Evolutionary conservation across 1,140 invertebrate genomes (phyloP), one percentile per base, ranked within the genome.

Genomic region (Luehdorfia chinensis): DNA sequence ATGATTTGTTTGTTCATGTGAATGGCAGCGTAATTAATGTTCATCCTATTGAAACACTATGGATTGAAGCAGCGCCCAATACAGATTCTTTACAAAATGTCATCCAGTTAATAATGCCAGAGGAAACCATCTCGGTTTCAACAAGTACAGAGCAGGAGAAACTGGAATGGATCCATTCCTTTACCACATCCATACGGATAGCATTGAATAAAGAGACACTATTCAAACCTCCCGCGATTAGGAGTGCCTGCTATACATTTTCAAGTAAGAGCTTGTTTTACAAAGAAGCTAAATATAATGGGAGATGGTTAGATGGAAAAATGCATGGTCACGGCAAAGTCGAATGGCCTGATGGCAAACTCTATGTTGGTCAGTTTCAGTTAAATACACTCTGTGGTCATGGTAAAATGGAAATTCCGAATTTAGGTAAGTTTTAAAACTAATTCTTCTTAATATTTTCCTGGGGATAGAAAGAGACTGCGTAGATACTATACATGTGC

Each of bases 241-340:
- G 95, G 31, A 92, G 90, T 30, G 93, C 93, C 1, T 89, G 87
- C 13, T 93, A 94, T 59, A 89, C 89, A 2, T 97, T 95, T 74
- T 90, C 88, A 0, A 84, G 66, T 33, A 95, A 94, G 73, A 90
- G 90, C 75, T 67, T 87, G 5, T 87, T 89, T 47, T 95, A 91
- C 64, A 94, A 95, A 75, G 92, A 94, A 66, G 94, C 94, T 0
- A 92, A 90, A 48, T 96, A 95, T 66, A 86, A 75, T 70, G 93
- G 93, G 0, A 87, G 91, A 39, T 96, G 94, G 94, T 75, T 92
- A 8, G 92, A 91, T 73, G 94, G 93, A 1, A 94, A 95, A 63
- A 87, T 96, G 54, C 93, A 97, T 76, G 95, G 95, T 6, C 87
- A 88, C 58, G 95, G 95, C 1, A 93, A 93, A 79, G 72, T 97